Conservation (phyloP, 2,113 vertebrate species). For the Anoplopoma fimbria region DNA sequence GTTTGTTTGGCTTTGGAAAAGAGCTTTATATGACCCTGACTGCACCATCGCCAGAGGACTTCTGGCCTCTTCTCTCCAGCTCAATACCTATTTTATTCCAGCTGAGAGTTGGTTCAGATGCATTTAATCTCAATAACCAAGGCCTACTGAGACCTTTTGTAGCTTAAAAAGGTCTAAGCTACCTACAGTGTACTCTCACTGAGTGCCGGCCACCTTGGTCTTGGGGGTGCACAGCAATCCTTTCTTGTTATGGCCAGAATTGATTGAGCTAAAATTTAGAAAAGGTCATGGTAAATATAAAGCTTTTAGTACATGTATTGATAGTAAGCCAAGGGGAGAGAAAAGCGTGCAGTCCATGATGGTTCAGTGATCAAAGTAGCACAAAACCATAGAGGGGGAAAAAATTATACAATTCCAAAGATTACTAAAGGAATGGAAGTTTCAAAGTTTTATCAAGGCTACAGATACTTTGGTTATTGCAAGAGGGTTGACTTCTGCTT, state of each 20-base stretch:
- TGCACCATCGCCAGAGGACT: neutral
- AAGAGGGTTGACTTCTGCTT: slow-evolving; percentile 21
- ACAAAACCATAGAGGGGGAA: neutral
- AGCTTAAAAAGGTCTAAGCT: slow-evolving; percentile 51
- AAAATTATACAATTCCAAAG: neutral
- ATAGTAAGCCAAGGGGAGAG: neutral
- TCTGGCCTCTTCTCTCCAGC: slow-evolving; percentile 12
- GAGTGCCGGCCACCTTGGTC: slow-evolving; percentile 23
- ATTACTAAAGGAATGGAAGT: slow-evolving; percentile 11
- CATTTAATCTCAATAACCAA: slow-evolving; percentile 47
- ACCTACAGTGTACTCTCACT: slow-evolving; percentile 12
- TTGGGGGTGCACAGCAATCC: slow-evolving; percentile 17
- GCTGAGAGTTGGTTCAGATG: slow-evolving; percentile 29
- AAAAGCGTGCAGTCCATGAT: neutral
- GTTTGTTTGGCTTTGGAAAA: slow-evolving; percentile 13
- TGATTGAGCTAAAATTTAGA: slow-evolving; percentile 59
- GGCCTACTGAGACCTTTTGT: slow-evolving; percentile 52
- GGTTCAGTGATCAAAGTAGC: neutral
- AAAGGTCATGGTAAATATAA: slow-evolving; percentile 64
- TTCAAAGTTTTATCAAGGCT: slow-evolving; percentile 6
- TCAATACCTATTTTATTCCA: slow-evolving; percentile 32
- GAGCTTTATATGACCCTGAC: neutral
- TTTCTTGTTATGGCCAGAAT: slow-evolving; percentile 53
- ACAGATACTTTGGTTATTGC: slow-evolving; percentile 7
- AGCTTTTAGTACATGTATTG: slow-evolving; percentile 43